Percentiles rank a stretch among this genome's conserved stretches.
phyloP scores from a whole-genome alignment of 2,113 vertebrate genomes.

The Hippocampus barbouri region DNA sequence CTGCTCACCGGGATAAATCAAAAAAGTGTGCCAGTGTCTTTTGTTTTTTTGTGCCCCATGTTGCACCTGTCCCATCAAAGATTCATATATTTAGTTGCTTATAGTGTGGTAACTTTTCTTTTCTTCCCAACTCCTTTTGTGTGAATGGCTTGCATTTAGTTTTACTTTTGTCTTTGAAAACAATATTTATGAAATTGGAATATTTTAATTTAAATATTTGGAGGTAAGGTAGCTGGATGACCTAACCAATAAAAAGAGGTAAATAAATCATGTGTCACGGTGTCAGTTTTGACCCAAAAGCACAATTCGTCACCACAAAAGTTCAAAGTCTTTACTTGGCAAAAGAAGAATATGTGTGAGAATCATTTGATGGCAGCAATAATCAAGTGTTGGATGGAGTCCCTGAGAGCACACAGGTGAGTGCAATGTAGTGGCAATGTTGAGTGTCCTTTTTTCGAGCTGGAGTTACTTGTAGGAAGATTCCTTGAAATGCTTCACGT shows the following conservation, averaged over 20 bases:
- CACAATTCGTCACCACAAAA: too few relatives aligned
- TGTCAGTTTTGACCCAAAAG: background rate
- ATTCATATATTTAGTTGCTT: constrained; percentile 36
- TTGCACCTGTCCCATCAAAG: constrained; percentile 30
- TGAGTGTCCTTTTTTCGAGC: too few relatives aligned
- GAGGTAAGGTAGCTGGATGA: constrained; percentile 78
- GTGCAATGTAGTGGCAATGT: too few relatives aligned
- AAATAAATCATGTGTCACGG: constrained; percentile 7
- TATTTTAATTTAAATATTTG: constrained; percentile 72
- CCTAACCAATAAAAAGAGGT: constrained; percentile 74
- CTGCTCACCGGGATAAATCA: constrained; percentile 17
- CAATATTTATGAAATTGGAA: constrained; percentile 51
- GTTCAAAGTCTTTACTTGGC: too few relatives aligned
- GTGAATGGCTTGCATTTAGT: constrained; percentile 45
- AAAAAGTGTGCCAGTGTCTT: constrained; percentile 13
- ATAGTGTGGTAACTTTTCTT: constrained; percentile 18
- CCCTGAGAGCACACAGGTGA: too few relatives aligned
- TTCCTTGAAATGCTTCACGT: too few relatives aligned
- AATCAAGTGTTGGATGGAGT: too few relatives aligned
- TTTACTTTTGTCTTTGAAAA: constrained; percentile 57
- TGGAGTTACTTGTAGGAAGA: too few relatives aligned
- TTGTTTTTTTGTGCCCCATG: constrained; percentile 25
- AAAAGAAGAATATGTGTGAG: too few relatives aligned
- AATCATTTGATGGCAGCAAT: too few relatives aligned
- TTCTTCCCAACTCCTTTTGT: constrained; percentile 16